Conservation (phyloP, 1,140 invertebrate genomes). For the Macrotrachela quadricornifera region DNA sequence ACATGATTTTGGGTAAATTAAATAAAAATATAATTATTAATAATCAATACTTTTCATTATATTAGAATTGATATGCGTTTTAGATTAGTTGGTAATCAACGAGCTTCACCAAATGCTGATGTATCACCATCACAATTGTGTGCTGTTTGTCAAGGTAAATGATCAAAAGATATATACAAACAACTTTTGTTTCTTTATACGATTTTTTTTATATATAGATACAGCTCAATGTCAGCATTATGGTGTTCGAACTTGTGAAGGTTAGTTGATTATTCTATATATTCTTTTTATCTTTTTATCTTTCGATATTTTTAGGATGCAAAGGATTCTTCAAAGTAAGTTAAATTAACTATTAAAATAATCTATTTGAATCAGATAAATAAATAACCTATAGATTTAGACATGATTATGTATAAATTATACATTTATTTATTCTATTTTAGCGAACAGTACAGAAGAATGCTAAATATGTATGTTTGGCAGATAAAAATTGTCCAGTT, state of each 20-base stretch:
- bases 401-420: background rate
- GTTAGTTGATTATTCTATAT: too few species aligned
- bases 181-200: too few species aligned
- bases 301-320: background rate
- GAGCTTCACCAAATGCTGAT: too few species aligned
- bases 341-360: background rate
- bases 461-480: constrained; percentile 91
- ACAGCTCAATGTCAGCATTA: constrained; percentile 10
- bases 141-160: constrained; percentile 2
- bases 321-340: constrained; percentile 9
- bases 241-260: constrained; percentile 10
- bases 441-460: constrained; percentile 86
- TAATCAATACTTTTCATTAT: too few species aligned
- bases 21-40: too few species aligned
- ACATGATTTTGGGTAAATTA: too few species aligned
- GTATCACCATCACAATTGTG: constrained; percentile 8
- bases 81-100: too few species aligned
- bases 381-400: too few species aligned
- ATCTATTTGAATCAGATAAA: background rate
- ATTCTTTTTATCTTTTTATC: too few species aligned
- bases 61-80: too few species aligned
- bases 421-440: constrained; percentile 10
- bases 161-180: too few species aligned
- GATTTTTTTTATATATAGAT: background rate
- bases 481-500: constrained; percentile 91